Evolutionary conservation across 2,797 vertebrate species (phyloP), one percentile per base, ranked within the genome.

Genomic region (Alfaro cultratus): DNA sequence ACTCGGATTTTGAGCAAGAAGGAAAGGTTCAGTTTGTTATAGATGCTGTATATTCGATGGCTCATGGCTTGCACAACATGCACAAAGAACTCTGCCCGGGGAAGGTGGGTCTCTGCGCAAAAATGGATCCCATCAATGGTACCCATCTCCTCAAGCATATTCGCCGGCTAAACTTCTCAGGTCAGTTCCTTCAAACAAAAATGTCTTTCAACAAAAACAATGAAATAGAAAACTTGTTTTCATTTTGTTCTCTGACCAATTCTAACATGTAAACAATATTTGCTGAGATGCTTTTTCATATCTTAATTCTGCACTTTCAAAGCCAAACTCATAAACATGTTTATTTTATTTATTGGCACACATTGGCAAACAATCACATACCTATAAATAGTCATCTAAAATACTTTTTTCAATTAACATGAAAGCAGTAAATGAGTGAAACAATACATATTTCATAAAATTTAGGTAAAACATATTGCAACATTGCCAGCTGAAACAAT

Each of bases 1-100:
- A 99, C 93, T 98, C 98, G 0, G 89, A 96, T 0, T 99, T 99
- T 0, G 98, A 99, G 89, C 98, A 99, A 93, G 98, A 99, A 85
- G 98, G 98, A 80, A 99, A 99, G 86, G 98, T 99, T 71, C 98
- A 99, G 90, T 99, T 99, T 67, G 98, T 99, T 70, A 99, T 99
- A 0, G 98, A 99, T 0, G 98, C 98, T 0, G 98, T 99, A 62
- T 99, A 99, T 0, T 96, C 97, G 72, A 99, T 99, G 98, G 98
- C 98, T 13, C 97, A 99, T 0, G 98, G 97, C 0, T 96, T 99
- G 82, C 98, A 99, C 85, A 97, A 96, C 85, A 99, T 99, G 97
- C 98, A 99, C 94, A 96, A 95, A 79, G 96, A 97, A 84, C 95
- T 99, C 73, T 99, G 98, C 79, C 97, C 97, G 0, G 97, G 97